Conservation (phyloP, 2,888 invertebrate species). For the Heteromurus nitidus region DNA sequence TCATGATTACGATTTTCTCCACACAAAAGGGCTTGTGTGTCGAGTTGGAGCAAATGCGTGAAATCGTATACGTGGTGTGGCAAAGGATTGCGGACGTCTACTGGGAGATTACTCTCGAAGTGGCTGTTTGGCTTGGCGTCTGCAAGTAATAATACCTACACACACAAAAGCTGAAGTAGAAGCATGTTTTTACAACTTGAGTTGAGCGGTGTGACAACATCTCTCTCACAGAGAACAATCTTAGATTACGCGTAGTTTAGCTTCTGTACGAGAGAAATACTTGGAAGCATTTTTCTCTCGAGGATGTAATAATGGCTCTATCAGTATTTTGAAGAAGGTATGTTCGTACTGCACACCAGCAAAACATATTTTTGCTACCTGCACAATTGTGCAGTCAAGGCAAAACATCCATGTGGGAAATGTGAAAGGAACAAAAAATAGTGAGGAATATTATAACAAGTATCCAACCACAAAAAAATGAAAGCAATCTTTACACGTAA, state of each 20-base stretch:
- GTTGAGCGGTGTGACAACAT: constrained; percentile 44
- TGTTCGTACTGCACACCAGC: too few species aligned
- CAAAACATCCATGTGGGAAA: constrained; percentile 10
- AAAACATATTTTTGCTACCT: background rate
- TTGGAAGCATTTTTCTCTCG: constrained; percentile 7
- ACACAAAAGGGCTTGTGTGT: constrained; percentile 40
- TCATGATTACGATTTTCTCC: constrained; percentile 52
- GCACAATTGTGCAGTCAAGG: background rate
- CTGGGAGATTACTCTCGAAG: constrained; percentile 46
- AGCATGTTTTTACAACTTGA: constrained; percentile 40
- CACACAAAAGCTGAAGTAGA: constrained; percentile 27
- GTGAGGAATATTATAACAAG: background rate
- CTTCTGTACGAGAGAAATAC: background rate
- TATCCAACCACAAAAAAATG: constrained; percentile 21
- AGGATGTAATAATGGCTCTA: constrained; percentile 43
- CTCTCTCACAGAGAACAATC: constrained; percentile 52
- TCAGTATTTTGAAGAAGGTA: constrained; percentile 26
- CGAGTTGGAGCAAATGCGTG: too few species aligned
- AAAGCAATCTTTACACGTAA: constrained; percentile 38
- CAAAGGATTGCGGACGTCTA: constrained; percentile 54
- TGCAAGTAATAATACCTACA: too few species aligned
- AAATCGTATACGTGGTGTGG: too few species aligned
- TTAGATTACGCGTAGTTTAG: too few species aligned
- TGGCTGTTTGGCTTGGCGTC: background rate
- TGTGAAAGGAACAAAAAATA: background rate